Evolutionary conservation across 2,888 invertebrate species (phyloP).

Genomic region (Mellilla xanthometata): DNA sequence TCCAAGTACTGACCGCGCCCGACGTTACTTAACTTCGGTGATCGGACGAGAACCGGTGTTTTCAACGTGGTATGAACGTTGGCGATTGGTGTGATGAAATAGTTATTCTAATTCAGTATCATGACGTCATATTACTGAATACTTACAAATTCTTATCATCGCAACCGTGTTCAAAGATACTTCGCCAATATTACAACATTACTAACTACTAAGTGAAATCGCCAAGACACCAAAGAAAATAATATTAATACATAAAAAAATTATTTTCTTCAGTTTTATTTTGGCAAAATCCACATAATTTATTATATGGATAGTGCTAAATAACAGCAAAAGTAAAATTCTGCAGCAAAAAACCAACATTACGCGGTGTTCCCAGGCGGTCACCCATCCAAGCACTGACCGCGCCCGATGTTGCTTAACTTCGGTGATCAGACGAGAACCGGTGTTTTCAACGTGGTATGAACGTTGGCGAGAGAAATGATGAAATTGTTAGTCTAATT

Average conservation of each 20-base stretch:
- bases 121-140: too few species aligned
- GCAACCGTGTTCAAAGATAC: too few species aligned
- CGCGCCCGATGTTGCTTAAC: conserved; percentile 69
- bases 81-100: too few species aligned
- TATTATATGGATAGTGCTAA: too few species aligned
- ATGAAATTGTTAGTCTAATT: neutral
- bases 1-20: conserved; percentile 72
- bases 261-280: too few species aligned
- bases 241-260: too few species aligned
- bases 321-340: neutral
- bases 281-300: too few species aligned
- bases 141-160: too few species aligned
- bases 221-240: too few species aligned
- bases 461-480: conserved; percentile 15
- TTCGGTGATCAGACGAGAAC: conserved; percentile 66
- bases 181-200: too few species aligned
- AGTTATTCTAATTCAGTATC: too few species aligned
- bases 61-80: conserved; percentile 51
- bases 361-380: conserved; percentile 68
- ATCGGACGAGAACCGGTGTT: conserved; percentile 71
- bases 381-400: conserved; percentile 73
- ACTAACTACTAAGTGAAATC: too few species aligned
- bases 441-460: conserved; percentile 29
- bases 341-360: conserved; percentile 27
- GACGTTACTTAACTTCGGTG: conserved; percentile 72